Evolutionary conservation across 1,140 invertebrate genomes (phyloP).

Genomic region (Papilio polyxenes): DNA sequence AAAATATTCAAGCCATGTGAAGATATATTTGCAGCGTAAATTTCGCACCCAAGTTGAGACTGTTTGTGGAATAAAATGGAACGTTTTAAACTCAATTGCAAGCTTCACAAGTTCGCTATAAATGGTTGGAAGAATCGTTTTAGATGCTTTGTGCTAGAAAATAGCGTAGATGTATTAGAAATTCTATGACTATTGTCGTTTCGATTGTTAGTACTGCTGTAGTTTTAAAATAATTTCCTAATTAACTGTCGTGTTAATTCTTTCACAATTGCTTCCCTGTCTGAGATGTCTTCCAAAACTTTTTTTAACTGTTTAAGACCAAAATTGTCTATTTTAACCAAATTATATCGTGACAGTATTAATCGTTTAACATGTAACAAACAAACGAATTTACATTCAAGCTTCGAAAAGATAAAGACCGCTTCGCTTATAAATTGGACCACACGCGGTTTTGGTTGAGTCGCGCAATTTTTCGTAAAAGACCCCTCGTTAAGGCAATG

Average conservation of each 20-base stretch:
- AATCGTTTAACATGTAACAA: too few relatives aligned
- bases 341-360: too few relatives aligned
- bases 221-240: not conserved
- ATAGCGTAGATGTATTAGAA: slow-evolving; percentile 3
- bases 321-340: too few relatives aligned
- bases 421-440: not conserved
- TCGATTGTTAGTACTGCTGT: not conserved
- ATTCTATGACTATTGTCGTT: not conserved
- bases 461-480: slow-evolving; percentile 30
- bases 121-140: slow-evolving; percentile 25
- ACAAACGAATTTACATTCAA: not conserved
- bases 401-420: not conserved
- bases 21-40: slow-evolving; percentile 49
- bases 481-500: slow-evolving; percentile 34
- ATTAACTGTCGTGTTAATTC: not conserved
- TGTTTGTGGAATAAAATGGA: slow-evolving; percentile 60
- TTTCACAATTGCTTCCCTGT: too few relatives aligned
- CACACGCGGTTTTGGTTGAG: slow-evolving; percentile 3
- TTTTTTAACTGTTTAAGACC: too few relatives aligned
- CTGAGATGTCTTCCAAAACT: too few relatives aligned
- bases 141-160: slow-evolving; percentile 17
- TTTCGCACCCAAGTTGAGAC: slow-evolving; percentile 39
- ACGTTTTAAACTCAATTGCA: slow-evolving; percentile 57
- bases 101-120: slow-evolving; percentile 37
- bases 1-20: too few relatives aligned